Evolutionary conservation across 2,888 invertebrate species (phyloP), one percentile per base, ranked within the genome.

Genomic region (Bhutanitis thaidina): DNA sequence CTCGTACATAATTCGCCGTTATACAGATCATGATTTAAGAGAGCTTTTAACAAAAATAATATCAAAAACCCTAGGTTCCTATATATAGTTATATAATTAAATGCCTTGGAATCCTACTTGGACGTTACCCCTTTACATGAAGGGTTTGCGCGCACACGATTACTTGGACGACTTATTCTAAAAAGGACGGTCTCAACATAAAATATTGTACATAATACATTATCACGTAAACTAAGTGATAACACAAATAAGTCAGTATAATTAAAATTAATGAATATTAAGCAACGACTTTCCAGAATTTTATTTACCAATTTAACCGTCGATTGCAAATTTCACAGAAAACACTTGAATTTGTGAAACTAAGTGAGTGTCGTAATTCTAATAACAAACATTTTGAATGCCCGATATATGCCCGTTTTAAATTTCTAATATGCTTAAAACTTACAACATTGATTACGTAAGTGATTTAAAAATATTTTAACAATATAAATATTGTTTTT

Each of bases 171-270:
- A 50, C 75, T 70, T 75, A 75, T 61, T 59, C 73, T 77, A 72
- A 58, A 59, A 71, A 74, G 81, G 82, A 81, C 82, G 81, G 82
- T 67, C 62, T 78, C 69, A 74, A 74, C 69, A 65, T 68, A 78
- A 74, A 72, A 66, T 61, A 65, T 56, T 55, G 47, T 44, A 49
- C 53, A 49, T 52, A 53, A 57, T 32, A 14, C 7, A 27, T 27
- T 27, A 8, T 9, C 30, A 30, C 16, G 15, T 8, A 36, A 35
- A 27, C 27, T 27, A 27, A 35, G 15, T 14, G 37, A 25, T 45
- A 41, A 14, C 1, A 41, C 54, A 56, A 49, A 50, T 43, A 60
- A 5, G 8, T 7, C 27, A 27, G 5, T 20, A 20, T 20, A 27
- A 27, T 27, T 5, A 8, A 27, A 27, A 27, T 8, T 4, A 27